Conservation (phyloP, 2,797 vertebrate species). For the Gobionotothen gibberifrons region DNA sequence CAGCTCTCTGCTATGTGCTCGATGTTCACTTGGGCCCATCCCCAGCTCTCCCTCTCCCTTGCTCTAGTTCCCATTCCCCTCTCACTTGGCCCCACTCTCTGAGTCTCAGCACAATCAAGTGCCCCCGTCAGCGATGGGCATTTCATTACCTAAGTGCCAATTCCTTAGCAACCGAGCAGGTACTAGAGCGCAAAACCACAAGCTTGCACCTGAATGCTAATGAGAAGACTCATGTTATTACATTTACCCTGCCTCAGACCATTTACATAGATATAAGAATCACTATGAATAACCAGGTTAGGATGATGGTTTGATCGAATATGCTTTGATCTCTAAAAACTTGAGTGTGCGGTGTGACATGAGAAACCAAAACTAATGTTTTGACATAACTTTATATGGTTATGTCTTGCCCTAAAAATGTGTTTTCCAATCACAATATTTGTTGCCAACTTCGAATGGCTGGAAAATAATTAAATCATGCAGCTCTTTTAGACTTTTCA, state of each 20-base stretch:
- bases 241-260: slow-evolving; percentile 10
- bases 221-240: slow-evolving; percentile 33
- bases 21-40: slow-evolving; percentile 61
- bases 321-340: neutral
- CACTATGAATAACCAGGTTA: neutral
- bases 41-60: slow-evolving; percentile 46
- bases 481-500: too few relatives aligned
- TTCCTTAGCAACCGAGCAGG: slow-evolving; percentile 75
- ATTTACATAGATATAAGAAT: slow-evolving; percentile 11
- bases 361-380: neutral
- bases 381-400: neutral
- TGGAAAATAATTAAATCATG: too few relatives aligned
- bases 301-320: neutral
- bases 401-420: neutral
- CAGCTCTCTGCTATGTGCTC: slow-evolving; percentile 56
- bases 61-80: slow-evolving; percentile 62
- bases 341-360: neutral
- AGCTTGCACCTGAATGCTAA: slow-evolving; percentile 62
- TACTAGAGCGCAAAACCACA: slow-evolving; percentile 64
- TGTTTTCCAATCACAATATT: too few relatives aligned
- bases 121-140: slow-evolving; percentile 73
- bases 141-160: slow-evolving; percentile 83
- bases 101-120: slow-evolving; percentile 76
- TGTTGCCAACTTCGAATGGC: too few relatives aligned
- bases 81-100: slow-evolving; percentile 69